Base-by-base conservation (phyloP, 37 sponge, comb jelly and placozoan genomes). In the Corticium candelabrum region DNA sequence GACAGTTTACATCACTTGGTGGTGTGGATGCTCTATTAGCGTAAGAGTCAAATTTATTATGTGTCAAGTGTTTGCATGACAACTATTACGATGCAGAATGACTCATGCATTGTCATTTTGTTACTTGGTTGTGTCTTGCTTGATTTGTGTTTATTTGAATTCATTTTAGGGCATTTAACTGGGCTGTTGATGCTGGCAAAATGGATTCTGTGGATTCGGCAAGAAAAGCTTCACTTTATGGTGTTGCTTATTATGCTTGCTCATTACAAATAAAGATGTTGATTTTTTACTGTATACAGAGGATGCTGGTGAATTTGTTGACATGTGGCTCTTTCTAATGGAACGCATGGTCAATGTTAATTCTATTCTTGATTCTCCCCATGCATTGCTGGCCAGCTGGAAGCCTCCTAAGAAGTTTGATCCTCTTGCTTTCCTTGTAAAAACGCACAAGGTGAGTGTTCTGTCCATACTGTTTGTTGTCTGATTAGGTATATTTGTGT, bases 401-500 rank as follows among this genome's bases (percentile, higher is more conserved):
- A 82, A 82, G 70, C 87, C 75, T 1, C 41, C 76, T 37, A 79
- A 78, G 7, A 38, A 85, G 40, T 94, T 94, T 83, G 87, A 97
- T 37, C 87, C 99, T 33, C 40, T 94, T 7, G 76, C 68, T 41
- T 94, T 97, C 70, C 79, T 94, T 38, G 87, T 94, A 34, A 80
- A 89, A 40, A 82, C 92, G 15, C 99, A 97, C 68, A 91, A 90
- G 88, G 98, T 97, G 29, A 7, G 34, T 5, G n/a, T 67, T 82
- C 11, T n/a, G 39, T n/a, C 21, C 21, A 21, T 27, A 50, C 21
- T 50, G 62, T 27, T 50, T 21, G 21, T 50, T 21, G 11, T 50
- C 21, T 50, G 11, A 27, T 50, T 50, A 21, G 21, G 15, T 21
- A 21, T 50, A 11, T 50, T 50, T 50, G n/a, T 50, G 15, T 50